Evolutionary conservation across 53 echinoderm and acorn worm genomes (phyloP), one percentile per base, ranked within the genome.

Genomic region (Apostichopus leukothele): DNA sequence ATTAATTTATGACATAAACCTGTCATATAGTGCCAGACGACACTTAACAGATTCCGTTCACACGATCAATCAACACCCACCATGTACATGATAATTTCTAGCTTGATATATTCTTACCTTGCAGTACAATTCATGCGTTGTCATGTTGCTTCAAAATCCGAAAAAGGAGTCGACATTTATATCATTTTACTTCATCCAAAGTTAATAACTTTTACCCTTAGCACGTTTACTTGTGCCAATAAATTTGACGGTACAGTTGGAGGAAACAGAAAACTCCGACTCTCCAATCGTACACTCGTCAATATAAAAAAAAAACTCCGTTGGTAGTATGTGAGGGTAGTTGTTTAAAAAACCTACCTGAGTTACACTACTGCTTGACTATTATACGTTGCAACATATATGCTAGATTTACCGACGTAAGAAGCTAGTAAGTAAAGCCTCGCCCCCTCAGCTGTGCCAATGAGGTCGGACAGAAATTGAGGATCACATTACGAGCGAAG

Each of bases 61-160:
- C 71, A 71, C n/a, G 6, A 71, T 71, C 71, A 71, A 71, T 71
- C 71, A 71, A 71, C 71, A 71, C n/a, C 71, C 71, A 71, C 71
- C 0, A n/a, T 71, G 18, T n/a, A 71, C 71, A 71, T 21, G 3
- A 3, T 39, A 3, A 39, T 39, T 39, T 39, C 39, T 39, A 39
- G 39, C 39, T 39, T 39, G 63, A 13, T 71, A 71, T 16, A 71
- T 16, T 19, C 71, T 71, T 71, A 71, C 71, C 71, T 71, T 71
- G 71, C 71, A n/a, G 20, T 71, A 71, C 6, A 71, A 71, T 71
- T 71, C 71, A n/a, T 19, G 71, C 71, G 71, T 71, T 19, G 71
- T 71, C 71, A 71, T 71, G 71, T 71, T 71, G 71, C 13, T 71
- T 71, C 71, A 71, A 71, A 13, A 71, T 16, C 18, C 18, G 6